Conservation (phyloP, 2,888 invertebrate genomes). For the Melangyna quadrimaculata region DNA sequence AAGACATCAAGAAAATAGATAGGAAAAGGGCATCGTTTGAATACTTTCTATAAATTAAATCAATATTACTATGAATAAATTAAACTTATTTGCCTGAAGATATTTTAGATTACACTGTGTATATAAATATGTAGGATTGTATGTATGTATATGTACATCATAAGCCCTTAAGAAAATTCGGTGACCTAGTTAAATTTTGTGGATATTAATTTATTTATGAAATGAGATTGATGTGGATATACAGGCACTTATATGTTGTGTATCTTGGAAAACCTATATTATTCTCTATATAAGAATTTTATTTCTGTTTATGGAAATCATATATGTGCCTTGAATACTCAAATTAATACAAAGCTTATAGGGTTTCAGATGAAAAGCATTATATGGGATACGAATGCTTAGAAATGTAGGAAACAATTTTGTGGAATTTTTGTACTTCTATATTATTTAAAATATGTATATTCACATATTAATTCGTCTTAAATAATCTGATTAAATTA, state of each 20-base stretch:
- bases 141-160: neutral
- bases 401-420: neutral
- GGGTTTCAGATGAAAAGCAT: neutral
- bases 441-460: no score
- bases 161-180: neutral
- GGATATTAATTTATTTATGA: neutral
- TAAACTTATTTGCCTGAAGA: neutral
- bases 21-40: neutral
- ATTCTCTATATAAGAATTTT: neutral
- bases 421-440: neutral
- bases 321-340: neutral
- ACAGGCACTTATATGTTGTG: neutral
- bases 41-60: constrained; percentile 4
- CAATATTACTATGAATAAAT: constrained; percentile 12
- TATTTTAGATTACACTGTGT: no score
- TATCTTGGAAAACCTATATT: neutral
- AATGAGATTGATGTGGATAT: neutral
- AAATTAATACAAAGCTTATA: no score
- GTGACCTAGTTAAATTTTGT: neutral
- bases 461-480: no score
- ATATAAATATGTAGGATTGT: no score
- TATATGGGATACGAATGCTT: no score
- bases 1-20: no score
- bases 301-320: neutral
- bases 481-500: no score